Conservation (phyloP, 2,888 invertebrate genomes). For the Amphipyra berbera region DNA sequence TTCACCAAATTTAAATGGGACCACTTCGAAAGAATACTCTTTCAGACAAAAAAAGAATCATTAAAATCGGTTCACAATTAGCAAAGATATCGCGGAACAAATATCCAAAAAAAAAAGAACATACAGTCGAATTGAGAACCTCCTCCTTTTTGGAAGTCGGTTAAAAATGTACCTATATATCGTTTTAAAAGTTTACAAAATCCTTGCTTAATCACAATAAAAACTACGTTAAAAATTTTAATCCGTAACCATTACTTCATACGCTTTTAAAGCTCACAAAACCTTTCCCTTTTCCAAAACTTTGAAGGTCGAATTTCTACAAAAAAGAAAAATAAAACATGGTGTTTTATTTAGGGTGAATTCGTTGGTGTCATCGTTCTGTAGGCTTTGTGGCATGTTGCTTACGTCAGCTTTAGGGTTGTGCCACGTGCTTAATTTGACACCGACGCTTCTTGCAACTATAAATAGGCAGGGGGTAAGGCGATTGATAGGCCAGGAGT, state of each 20-base stretch:
- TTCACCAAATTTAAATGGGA: no score
- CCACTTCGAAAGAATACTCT: no score
- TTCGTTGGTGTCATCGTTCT: conserved; percentile 69
- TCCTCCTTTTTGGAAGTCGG: no score
- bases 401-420: conserved; percentile 61
- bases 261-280: conserved; percentile 13
- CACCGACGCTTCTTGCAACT: conserved; percentile 23
- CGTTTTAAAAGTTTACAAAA: no score
- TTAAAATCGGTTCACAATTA: no score
- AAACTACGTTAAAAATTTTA: conserved; percentile 8
- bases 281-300: conserved; percentile 13
- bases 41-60: no score
- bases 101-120: no score
- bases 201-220: conserved; percentile 1
- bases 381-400: conserved; percentile 59
- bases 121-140: no score
- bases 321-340: conserved; percentile 36
- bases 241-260: not conserved
- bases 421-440: conserved; percentile 52
- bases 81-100: no score
- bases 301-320: conserved; percentile 46
- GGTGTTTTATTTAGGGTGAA: conserved; percentile 69
- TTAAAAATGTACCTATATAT: no score
- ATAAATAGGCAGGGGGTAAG: conserved; percentile 29
- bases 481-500: conserved; percentile 1